Evolutionary conservation across 2,888 invertebrate species (phyloP), one percentile per base, ranked within the genome.

Genomic region (Dioctria linearis): DNA sequence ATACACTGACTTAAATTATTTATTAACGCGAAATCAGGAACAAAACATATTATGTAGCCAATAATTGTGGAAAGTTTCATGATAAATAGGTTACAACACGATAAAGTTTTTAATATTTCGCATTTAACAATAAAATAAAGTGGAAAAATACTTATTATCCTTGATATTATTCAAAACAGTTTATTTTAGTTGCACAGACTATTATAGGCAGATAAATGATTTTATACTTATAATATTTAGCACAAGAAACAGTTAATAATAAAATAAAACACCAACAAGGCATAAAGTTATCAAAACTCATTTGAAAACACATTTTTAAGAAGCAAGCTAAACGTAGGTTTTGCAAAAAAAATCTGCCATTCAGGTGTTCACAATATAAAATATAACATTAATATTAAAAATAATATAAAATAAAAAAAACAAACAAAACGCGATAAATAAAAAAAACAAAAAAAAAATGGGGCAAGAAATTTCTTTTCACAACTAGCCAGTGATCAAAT

Each of bases 291-390:
- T 9, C 51, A 11, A 51, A 51, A 51, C 11, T 9, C 11, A 51
- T 9, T 9, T 51, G 51, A 57, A 46, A 57, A 57, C 57, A 57
- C 5, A 57, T 8, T 51, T 11, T 57, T 49, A 71, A 39, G 51
- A 71, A 51, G 69, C 71, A 25, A 54, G 9, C 46, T 49, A 67
- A 67, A 67, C 67, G 67, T 25, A 25, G 25, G 25, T 25, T 25
- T 25, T 25, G 25, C 67, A 67, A 43, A 46, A 46, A n/a, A 67
- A 46, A 67, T 43, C 67, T 67, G 25, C 25, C 25, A 25, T 46
- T 46, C 46, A 46, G 46, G 46, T 67, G 46, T 25, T 25, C 67
- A 13, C 11, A 67, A 67, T 67, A 43, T 46, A 46, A 42, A 67
- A 67, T 25, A 25, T 46, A 6, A 46, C 8, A 6, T 46, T 46